These are phyloP conservation scores for Cheilosia soror DNA, from an alignment of 2,888 invertebrate genomes.

Conservation along the genomic window DNA sequence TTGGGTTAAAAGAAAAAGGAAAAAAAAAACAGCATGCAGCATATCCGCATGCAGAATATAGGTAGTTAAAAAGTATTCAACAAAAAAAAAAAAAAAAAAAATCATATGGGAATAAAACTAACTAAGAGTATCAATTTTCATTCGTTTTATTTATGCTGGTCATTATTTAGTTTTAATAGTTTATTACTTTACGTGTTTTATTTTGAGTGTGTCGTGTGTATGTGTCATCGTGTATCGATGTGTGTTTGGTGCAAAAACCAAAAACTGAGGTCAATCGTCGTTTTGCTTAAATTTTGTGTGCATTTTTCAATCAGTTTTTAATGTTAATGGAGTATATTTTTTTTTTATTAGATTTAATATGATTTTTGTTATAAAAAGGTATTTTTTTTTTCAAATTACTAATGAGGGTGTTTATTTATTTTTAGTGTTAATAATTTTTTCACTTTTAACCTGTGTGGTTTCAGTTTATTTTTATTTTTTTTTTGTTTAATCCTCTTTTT, in stretches of 20 bases:
- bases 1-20: conserved; percentile 19
- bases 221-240: conserved; percentile 14
- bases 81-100: too few relatives aligned
- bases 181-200: conserved; percentile 45
- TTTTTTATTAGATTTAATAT: conserved; percentile 9
- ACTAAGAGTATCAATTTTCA: conserved; percentile 61
- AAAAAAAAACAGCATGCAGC: conserved; percentile 51
- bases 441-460: conserved; percentile 25
- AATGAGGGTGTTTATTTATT: conserved; percentile 27
- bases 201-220: conserved; percentile 23
- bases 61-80: conserved; percentile 4
- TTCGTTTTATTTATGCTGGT: conserved; percentile 69
- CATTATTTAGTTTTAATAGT: conserved; percentile 63
- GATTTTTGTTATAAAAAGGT: too few relatives aligned
- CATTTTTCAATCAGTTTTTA: background rate
- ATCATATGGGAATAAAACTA: conserved; percentile 49
- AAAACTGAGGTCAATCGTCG: conserved; percentile 34
- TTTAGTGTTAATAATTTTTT: conserved; percentile 18
- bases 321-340: conserved; percentile 22
- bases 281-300: conserved; percentile 21
- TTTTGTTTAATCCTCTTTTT: conserved; percentile 35
- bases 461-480: conserved; percentile 16
- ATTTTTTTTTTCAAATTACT: background rate
- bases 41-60: conserved; percentile 55
- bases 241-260: conserved; percentile 37